A percentile compares a stretch with the other conserved stretches of the same genome.
These are phyloP conservation scores for Danio kyathit DNA, from an alignment of 2,797 vertebrate genomes.

Conservation along the genomic window DNA sequence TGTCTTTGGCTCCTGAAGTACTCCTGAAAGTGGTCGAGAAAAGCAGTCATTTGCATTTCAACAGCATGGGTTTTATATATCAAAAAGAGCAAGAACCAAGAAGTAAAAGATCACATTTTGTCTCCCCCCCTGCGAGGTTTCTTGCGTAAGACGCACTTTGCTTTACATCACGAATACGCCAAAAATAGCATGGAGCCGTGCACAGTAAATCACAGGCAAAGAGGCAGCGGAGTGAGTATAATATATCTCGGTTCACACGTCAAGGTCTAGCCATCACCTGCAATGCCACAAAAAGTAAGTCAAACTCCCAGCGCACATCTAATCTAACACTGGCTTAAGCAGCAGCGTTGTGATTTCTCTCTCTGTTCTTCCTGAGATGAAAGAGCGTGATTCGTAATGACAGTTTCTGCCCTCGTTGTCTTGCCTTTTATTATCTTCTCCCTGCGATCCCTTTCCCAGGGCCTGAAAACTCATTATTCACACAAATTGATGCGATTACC, in stretches of 20 bases:
- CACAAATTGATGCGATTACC: constrained; percentile 49
- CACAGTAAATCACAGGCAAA: constrained; percentile 15
- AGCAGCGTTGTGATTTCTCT: constrained; percentile 13
- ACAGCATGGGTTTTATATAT: neutral
- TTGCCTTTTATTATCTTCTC: constrained; percentile 27
- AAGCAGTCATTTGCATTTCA: neutral
- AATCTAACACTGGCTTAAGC: constrained; percentile 8
- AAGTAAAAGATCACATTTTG: neutral
- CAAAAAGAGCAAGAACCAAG: constrained; percentile 14
- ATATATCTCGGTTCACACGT: constrained; percentile 31
- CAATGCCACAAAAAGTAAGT: constrained; percentile 10
- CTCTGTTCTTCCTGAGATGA: constrained; percentile 11
- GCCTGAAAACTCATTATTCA: constrained; percentile 43
- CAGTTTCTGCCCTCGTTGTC: constrained; percentile 29
- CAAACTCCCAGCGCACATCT: constrained; percentile 10
- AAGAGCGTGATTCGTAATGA: constrained; percentile 34
- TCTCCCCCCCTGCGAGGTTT: neutral
- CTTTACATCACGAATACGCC: neutral
- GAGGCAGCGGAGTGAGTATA: neutral
- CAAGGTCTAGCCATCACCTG: constrained; percentile 15
- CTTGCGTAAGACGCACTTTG: neutral
- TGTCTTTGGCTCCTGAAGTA: neutral
- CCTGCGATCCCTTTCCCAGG: constrained; percentile 28
- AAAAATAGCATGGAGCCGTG: constrained; percentile 12
- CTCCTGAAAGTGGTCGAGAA: neutral